Conservation (phyloP, 1,140 invertebrate species). For the Homarus americanus region DNA sequence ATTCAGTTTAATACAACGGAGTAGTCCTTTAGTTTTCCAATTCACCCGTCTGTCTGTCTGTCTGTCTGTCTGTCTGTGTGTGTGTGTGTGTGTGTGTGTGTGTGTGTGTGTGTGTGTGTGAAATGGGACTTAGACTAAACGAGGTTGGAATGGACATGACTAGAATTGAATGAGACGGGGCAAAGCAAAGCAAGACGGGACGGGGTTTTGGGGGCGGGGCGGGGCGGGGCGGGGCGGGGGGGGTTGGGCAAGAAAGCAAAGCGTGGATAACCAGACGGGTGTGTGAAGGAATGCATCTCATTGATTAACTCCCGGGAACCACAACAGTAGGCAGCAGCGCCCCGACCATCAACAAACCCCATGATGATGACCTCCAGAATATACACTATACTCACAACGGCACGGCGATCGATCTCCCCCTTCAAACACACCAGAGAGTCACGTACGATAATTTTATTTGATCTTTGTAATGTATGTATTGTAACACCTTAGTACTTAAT, state of each 20-base stretch:
- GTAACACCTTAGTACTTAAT: too few species aligned
- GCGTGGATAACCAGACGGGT: too few species aligned
- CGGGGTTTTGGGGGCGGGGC: not conserved
- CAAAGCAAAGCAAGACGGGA: not conserved
- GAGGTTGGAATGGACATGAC: not conserved
- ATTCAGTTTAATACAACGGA: too few species aligned
- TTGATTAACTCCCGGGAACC: not conserved
- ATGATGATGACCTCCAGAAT: too few species aligned
- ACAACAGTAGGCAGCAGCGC: not conserved
- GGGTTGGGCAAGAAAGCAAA: not conserved
- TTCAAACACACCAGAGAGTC: too few species aligned
- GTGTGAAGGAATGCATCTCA: not conserved
- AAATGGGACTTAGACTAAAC: not conserved
- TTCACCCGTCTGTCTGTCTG: too few species aligned
- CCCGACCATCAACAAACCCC: too few species aligned
- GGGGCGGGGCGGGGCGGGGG: not conserved
- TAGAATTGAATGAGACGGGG: not conserved
- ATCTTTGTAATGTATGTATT: too few species aligned
- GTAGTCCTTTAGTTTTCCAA: too few species aligned
- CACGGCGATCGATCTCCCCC: too few species aligned
- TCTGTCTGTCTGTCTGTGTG: not conserved
- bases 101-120: conserved; percentile 21
- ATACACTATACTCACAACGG: too few species aligned
- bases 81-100: not conserved
- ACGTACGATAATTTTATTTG: too few species aligned